These are phyloP conservation scores for Prunella himalayana DNA, from an alignment of 2,113 vertebrate genomes.

Conservation along the genomic window DNA sequence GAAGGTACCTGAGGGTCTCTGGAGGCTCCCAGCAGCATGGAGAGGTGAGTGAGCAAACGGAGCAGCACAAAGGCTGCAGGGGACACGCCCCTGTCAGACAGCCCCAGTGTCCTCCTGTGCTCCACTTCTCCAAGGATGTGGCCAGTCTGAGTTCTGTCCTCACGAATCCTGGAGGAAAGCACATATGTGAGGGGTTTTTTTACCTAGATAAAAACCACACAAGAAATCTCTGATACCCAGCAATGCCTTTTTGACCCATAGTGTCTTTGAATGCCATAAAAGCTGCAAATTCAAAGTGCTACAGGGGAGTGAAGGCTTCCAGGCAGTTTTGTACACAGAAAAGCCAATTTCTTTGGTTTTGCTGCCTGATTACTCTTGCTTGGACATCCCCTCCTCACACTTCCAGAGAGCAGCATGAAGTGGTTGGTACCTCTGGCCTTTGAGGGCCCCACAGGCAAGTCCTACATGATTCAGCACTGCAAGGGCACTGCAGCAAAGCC, in stretches of 20 bases:
- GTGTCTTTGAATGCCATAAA: neutral
- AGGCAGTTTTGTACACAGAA: neutral
- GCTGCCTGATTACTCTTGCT: neutral
- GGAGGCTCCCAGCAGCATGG: conserved; percentile 82
- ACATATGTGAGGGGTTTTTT: neutral
- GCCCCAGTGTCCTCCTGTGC: conserved; percentile 52
- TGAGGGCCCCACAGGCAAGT: neutral
- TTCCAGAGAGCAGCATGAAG: neutral
- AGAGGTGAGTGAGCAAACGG: conserved; percentile 84
- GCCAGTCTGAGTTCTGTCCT: conserved; percentile 84
- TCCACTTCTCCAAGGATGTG: conserved; percentile 79
- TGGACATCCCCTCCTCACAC: neutral
- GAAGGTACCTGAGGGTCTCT: conserved; percentile 72
- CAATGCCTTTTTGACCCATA: neutral
- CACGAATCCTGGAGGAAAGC: neutral
- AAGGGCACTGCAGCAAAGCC: neutral
- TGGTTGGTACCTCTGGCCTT: neutral
- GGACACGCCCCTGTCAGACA: conserved; percentile 78
- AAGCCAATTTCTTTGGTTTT: neutral
- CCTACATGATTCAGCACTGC: neutral
- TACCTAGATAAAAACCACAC: neutral
- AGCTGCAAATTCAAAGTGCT: neutral
- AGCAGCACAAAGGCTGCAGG: conserved; percentile 73
- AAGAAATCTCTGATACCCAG: neutral
- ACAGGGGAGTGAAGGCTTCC: neutral